Percentiles rank a stretch among this genome's conserved stretches.
Conservation (phyloP, 1,140 invertebrate genomes). For the Dendroctonus ponderosae region DNA sequence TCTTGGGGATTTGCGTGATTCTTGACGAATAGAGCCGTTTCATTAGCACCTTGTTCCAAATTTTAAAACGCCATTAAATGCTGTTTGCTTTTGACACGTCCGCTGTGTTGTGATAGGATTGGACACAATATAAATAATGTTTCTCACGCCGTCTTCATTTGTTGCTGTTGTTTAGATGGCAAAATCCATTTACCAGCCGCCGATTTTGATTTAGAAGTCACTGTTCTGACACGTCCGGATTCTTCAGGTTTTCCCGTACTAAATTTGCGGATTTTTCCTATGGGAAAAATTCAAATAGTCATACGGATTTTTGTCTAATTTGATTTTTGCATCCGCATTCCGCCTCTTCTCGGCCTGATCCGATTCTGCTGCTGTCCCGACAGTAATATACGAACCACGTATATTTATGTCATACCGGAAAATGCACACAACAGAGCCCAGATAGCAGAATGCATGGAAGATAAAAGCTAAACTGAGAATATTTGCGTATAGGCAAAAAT, state of each 20-base stretch:
- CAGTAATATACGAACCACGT: not conserved
- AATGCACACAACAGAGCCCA: constrained; percentile 7
- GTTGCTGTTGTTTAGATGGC: too few relatives aligned
- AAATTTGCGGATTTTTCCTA: too few relatives aligned
- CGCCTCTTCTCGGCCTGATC: too few relatives aligned
- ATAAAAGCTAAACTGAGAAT: constrained; percentile 12
- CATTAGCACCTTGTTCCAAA: constrained; percentile 35
- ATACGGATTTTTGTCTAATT: too few relatives aligned
- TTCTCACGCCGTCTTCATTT: not conserved
- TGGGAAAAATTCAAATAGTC: too few relatives aligned
- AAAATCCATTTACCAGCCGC: too few relatives aligned
- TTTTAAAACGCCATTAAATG: constrained; percentile 25
- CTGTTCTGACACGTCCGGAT: too few relatives aligned
- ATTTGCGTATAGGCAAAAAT: constrained; percentile 24
- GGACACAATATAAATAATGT: not conserved
- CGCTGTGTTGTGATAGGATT: not conserved
- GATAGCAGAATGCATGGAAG: constrained; percentile 3
- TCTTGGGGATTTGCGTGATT: constrained; percentile 17
- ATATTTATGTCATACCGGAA: constrained; percentile 18
- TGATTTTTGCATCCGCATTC: too few relatives aligned
- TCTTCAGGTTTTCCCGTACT: too few relatives aligned
- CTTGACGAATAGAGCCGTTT: constrained; percentile 16
- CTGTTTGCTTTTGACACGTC: constrained; percentile 23
- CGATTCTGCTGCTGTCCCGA: not conserved
- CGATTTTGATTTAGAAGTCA: too few relatives aligned